Base-by-base conservation (phyloP, 2,888 invertebrate genomes). In the Agrotis ipsilon region DNA sequence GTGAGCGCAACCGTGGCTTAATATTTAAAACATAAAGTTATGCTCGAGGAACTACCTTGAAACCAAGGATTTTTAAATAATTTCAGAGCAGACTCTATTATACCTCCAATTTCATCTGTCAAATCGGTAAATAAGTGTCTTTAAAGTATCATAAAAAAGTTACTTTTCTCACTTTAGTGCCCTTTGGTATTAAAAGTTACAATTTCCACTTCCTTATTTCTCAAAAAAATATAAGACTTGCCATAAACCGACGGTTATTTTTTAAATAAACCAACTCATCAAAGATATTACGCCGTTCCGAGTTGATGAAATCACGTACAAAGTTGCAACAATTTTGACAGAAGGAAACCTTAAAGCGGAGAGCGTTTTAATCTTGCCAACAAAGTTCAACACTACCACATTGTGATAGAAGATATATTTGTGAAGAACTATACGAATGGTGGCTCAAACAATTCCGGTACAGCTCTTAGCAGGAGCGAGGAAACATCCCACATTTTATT, bases 401-500 rank as follows among this genome's bases (percentile, higher is more conserved):
- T 77, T 83, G 81, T 76, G 80, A 83, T 83, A 83, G 69, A 84
- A 82, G 79, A 81, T 81, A 84, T 81, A 86, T 85, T 84, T 84
- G 85, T 80, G 72, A 81, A 80, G 76, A 84, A 75, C 85, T 84
- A 78, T 67, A 76, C 68, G 72, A 82, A 83, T 70, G 71, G 79
- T 81, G 73, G 82, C 81, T 82, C 78, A 81, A 82, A 85, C 79
- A 80, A 85, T 80, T 74, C 78, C 79, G 69, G 80, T 81, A 78
- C 72, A 81, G 91, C 93, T 93, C 91, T 94, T 92, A 92, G 91
- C 88, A 82, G 84, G 82, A 86, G 86, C 88, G 82, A 87, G 92
- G 93, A 92, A 92, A 92, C 93, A 92, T 91, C 93, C 92, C 92
- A 89, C 93, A 92, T 95, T 96, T 96, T 96, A 96, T 96, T 94